Evolutionary conservation across 2,797 vertebrate genomes (phyloP).

Genomic region (Pseudopleuronectes americanus): DNA sequence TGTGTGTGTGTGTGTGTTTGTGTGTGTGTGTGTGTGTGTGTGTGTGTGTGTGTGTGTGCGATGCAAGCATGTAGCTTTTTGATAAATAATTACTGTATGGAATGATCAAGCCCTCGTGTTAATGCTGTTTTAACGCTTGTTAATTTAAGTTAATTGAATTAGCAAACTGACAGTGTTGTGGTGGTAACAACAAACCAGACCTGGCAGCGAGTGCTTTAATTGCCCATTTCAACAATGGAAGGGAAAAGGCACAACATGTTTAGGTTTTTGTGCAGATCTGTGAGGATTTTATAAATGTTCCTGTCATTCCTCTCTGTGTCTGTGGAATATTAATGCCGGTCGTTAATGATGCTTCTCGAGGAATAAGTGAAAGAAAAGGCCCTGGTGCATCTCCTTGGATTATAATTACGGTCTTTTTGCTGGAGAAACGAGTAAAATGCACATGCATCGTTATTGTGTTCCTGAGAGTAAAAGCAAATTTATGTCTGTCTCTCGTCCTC

Average conservation of each 20-base stretch:
- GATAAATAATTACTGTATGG: background rate
- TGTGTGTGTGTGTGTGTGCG: constrained; percentile 5
- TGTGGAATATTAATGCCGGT: background rate
- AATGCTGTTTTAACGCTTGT: constrained; percentile 4
- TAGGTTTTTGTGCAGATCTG: constrained; percentile 1
- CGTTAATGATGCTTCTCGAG: background rate
- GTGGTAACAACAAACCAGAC: no score
- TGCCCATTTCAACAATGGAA: constrained; percentile 7
- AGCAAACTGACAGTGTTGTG: background rate
- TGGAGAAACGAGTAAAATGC: constrained; percentile 37
- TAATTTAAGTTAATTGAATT: constrained; percentile 6
- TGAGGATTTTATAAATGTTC: constrained; percentile 15
- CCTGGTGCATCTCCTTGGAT: background rate
- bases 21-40: no score
- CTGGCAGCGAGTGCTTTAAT: constrained; percentile 1
- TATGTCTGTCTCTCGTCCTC: constrained; percentile 46
- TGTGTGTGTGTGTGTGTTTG: background rate
- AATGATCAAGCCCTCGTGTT: background rate
- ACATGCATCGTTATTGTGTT: constrained; percentile 43
- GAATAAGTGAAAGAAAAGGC: constrained; percentile 12
- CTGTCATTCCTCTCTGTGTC: constrained; percentile 7
- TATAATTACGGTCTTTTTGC: constrained; percentile 35
- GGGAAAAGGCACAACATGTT: background rate
- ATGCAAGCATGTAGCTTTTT: background rate
- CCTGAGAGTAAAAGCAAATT: constrained; percentile 16